These are phyloP conservation scores for Natrix natrix DNA, from an alignment of 2,797 vertebrate species.

Conservation along the genomic window DNA sequence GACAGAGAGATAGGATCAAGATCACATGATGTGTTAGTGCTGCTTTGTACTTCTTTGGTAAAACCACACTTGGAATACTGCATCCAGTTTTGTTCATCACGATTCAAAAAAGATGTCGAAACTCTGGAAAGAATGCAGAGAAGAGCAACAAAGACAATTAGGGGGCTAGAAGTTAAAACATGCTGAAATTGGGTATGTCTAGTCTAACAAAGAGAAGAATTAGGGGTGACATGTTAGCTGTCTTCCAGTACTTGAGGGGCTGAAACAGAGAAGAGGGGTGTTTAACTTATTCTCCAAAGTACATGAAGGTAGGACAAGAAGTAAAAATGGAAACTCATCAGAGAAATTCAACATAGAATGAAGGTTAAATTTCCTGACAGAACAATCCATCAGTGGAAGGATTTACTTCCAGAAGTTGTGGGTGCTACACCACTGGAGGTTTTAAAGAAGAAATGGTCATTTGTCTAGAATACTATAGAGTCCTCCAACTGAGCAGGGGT, in stretches of 20 bases:
- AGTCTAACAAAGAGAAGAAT: neutral
- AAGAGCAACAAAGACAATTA: neutral
- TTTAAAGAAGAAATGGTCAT: neutral
- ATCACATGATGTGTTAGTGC: neutral
- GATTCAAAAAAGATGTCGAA: neutral
- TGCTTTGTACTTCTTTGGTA: neutral
- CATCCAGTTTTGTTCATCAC: neutral
- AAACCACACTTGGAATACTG: neutral
- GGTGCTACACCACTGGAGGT: neutral
- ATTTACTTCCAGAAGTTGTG: neutral
- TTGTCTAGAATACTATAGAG: neutral
- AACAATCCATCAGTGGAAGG: neutral
- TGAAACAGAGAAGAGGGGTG: neutral
- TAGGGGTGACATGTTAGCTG: neutral
- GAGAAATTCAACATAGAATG: neutral
- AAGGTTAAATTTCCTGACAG: neutral
- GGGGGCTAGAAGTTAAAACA: neutral
- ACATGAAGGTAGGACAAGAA: neutral
- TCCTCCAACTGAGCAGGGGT: neutral
- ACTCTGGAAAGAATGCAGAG: neutral
- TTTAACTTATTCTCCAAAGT: neutral
- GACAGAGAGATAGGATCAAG: neutral
- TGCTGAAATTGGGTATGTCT: neutral
- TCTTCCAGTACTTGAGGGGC: neutral
- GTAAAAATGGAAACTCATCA: neutral